Percentiles rank a stretch among this genome's conserved stretches.
These are phyloP conservation scores for Sebastes minor DNA, from an alignment of 2,797 vertebrate species.

Conservation along the genomic window DNA sequence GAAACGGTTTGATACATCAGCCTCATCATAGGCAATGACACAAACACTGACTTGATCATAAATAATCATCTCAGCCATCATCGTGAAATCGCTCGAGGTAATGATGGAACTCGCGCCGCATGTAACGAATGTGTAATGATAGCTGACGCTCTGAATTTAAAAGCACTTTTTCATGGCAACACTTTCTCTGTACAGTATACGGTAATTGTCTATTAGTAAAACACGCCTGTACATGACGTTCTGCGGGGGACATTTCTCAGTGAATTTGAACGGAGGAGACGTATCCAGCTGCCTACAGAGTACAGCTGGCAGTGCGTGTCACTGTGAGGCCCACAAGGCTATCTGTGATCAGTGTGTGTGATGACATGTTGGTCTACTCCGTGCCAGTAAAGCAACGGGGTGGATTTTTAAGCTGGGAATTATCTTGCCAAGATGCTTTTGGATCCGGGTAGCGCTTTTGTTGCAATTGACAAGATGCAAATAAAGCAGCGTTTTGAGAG, in stretches of 20 bases:
- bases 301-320: constrained; percentile 23
- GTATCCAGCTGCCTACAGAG: constrained; percentile 12
- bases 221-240: background rate
- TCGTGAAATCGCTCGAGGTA: background rate
- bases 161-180: background rate
- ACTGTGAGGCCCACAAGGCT: constrained; percentile 6
- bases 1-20: background rate
- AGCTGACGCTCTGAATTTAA: background rate
- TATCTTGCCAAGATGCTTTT: constrained; percentile 42
- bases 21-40: background rate
- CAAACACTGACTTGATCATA: background rate
- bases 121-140: background rate
- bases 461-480: constrained; percentile 18
- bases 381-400: constrained; percentile 31
- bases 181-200: background rate
- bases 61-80: background rate
- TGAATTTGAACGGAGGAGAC: background rate
- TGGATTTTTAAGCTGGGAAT: constrained; percentile 32
- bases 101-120: background rate
- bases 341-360: constrained; percentile 32
- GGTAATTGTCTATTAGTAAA: background rate
- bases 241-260: background rate
- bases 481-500: constrained; percentile 24
- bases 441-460: constrained; percentile 11
- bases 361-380: constrained; percentile 25